Base-by-base conservation (phyloP, 1,140 invertebrate genomes). In the Pogonomyrmex barbatus region DNA sequence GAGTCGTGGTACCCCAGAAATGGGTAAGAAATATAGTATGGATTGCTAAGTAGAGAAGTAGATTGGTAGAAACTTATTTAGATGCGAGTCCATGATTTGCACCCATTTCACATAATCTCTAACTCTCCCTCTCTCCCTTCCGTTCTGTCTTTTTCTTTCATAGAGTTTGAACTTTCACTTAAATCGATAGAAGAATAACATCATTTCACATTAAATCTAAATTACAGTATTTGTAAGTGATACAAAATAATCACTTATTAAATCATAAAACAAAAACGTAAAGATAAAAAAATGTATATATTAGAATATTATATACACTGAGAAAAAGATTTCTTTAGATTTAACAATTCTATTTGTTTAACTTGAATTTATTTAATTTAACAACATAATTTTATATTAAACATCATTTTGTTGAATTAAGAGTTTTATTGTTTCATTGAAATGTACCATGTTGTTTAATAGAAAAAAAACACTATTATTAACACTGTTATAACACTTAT, bases 41-140 rank as follows among this genome's bases (percentile, higher is more conserved):
- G 30, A 83, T 79, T 68, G 87, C 62, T 91, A 91, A 91, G 78
- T 71, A 36, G 50, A 60, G 73, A 78, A 71, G 79, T 79, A 89
- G 87, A 79, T 85, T 90, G 86, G 85, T 88, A 88, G 81, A 88
- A 91, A 89, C 85, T 90, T 89, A 91, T 92, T 92, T 92, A 92
- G 91, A 92, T 92, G 87, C 82, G 86, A 90, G 81, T 87, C 62
- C 76, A 77, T 65, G 90, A 92, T 92, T 91, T 85, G 84, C 86
- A 71, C 79, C 56, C 84, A 63, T 87, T 67, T 79, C 77, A 39
- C 62, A 79, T 79, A 67, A 79, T 67, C 47, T 50, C 17, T 24
- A 24, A 24, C 24, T 63, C 45, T 30, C 24, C 47, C 24, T 45
- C 65, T 68, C 24, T 68, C 8, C 4, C 42, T 45, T 8, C 42